Evolutionary conservation across 2,797 vertebrate species (phyloP).

Genomic region (Australoheros facetus): DNA sequence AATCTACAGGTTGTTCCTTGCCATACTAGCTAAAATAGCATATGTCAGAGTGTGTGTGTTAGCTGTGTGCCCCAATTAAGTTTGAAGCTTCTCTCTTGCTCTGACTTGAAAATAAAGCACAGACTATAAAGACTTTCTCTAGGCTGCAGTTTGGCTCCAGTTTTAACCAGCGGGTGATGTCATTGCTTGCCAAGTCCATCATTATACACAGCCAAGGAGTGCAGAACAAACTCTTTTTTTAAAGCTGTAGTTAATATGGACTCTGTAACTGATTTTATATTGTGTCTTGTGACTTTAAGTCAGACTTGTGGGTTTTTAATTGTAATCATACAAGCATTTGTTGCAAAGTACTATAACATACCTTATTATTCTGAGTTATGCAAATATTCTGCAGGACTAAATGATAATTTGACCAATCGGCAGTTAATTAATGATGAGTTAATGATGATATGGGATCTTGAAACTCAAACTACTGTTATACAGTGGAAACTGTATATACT

Average conservation of each 20-base stretch:
- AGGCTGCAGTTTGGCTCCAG: not conserved
- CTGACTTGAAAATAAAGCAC: not conserved
- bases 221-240: not conserved
- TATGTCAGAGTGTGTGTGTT: fast-evolving
- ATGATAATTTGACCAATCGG: not conserved
- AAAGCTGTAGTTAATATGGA: too few relatives aligned
- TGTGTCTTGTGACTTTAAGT: too few relatives aligned
- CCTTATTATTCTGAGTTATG: not conserved
- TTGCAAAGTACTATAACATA: not conserved
- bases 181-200: not conserved
- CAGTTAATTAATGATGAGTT: fast-evolving
- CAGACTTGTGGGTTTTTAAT: not conserved
- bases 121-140: not conserved
- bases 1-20: not conserved
- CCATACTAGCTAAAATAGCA: not conserved
- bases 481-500: not conserved
- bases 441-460: not conserved
- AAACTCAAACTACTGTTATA: not conserved
- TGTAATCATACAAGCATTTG: fast-evolving
- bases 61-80: not conserved
- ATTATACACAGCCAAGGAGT: not conserved
- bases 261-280: too few relatives aligned
- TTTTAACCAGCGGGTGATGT: not conserved
- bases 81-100: not conserved
- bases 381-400: not conserved